Base-by-base conservation (phyloP, 2,113 vertebrate species). In the Hepsetus odoe region DNA sequence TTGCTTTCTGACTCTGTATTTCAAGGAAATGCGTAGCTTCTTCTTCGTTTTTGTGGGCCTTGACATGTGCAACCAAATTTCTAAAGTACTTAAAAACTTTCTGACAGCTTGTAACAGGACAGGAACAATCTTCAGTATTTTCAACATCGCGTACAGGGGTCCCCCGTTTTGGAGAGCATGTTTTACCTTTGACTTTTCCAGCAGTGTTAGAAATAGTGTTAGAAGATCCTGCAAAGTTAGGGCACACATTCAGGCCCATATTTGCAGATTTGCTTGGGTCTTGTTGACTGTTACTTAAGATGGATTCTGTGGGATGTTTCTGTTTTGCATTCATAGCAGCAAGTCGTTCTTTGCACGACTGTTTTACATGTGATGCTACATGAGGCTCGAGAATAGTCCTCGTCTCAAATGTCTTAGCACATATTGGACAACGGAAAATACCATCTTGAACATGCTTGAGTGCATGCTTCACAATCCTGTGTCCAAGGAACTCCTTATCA, bases 81-180 rank as follows among this genome's bases (percentile, higher is more conserved):
- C 98, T 97, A 86, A 98, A 99, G 88, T 99, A 98, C 82, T 98
- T 99, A 90, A 99, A 99, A 66, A 95, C 96, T 88, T 99, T 99
- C 83, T 96, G 95, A 88, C 98, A 99, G 84, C 95, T 95, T 49
- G 92, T 94, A 74, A 99, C 97, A 44, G 98, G 98, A 87, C 98
- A 99, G 56, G 95, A 96, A 87, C 96, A 98, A 87, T 98, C 96
- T 90, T 97, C 96, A 80, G 95, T 90, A 80, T 95, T 93, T 69
- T 95, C 89, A 49, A 93, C 85, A 76, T 92, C 92, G 64, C 94
- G 91, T 42, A 94, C 94, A 49, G 94, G 91, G 87, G 95, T 89
- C 4, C 94, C 95, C 62, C 91, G 91, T 77, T 94, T 96, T 71
- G 94, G 90, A 0, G 87, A 84, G 30, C 76, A 44, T 5, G 90